Evolutionary conservation across 2,888 invertebrate genomes (phyloP), one percentile per base, ranked within the genome.

Genomic region (Embidobia sp.): DNA sequence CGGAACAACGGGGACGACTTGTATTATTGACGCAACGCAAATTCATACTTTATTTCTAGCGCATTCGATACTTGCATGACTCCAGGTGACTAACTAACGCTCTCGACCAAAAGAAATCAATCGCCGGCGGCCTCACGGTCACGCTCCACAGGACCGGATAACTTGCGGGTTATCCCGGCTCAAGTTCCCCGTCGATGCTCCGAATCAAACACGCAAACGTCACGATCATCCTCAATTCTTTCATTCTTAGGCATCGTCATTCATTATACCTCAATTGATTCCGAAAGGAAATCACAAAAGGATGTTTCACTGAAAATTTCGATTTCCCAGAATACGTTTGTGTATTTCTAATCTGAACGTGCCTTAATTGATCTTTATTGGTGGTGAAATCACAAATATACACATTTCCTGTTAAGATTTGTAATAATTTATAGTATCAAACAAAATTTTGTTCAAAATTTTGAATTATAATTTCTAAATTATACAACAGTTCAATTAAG

Each of bases 1-100:
- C 83, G 81, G 80, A 80, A 82, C 81, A 84, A 88, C 75, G 85
- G 85, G 84, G 86, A 88, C 85, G 83, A 85, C 87, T 87, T 87
- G 83, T 88, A 87, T 87, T 87, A 87, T 85, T 88, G 86, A 88
- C 83, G 81, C 83, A 85, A 85, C 84, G 82, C 85, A 61, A 78
- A 78, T 64, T 53, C 48, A 70, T 66, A 74, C 59, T 83, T 83
- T 84, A 79, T 85, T 84, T 83, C 84, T 85, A 82, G 81, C 79
- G 83, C 83, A 84, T 79, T 84, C 83, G 79, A 83, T 84, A 81
- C 84, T 86, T 87, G 87, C 87, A 88, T 87, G 88, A 87, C 79
- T 82, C 83, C 87, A 87, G 85, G 86, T 87, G 87, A 82, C 83
- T 85, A 83, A 79, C 79, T 79, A 79, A 66, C 72, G 37, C 55